Percentiles rank a stretch among this genome's conserved stretches.
phyloP scores from a whole-genome alignment of 2,797 vertebrate species.

The Coccyzus lansbergi region DNA sequence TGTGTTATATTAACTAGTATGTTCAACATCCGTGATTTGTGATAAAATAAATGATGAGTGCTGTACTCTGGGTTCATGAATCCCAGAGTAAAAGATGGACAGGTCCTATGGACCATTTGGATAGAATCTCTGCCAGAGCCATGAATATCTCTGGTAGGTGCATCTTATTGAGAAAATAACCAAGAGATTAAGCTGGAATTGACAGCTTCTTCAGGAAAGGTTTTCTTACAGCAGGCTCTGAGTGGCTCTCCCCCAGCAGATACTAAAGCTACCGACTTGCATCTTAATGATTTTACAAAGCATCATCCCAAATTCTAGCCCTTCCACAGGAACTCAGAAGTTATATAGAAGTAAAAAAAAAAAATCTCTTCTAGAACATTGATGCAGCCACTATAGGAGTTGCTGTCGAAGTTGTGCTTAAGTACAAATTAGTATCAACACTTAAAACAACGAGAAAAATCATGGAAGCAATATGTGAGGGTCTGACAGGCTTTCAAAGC shows the following conservation, averaged over 20 bases:
- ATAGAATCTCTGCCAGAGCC: not conserved
- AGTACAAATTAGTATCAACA: not conserved
- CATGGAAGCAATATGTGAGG: fast-evolving
- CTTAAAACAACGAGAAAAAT: not conserved
- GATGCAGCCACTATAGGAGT: not conserved
- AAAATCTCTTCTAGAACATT: not conserved
- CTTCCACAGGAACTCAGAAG: not conserved
- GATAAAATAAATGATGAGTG: not conserved
- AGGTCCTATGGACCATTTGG: not conserved
- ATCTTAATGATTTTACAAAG: not conserved
- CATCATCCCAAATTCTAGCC: not conserved
- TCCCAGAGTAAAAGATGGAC: not conserved
- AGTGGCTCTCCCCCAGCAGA: not conserved
- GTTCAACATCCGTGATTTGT: not conserved
- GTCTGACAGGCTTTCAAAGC: not conserved
- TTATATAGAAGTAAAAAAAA: not conserved
- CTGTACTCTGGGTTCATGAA: not conserved
- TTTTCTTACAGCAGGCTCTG: not conserved
- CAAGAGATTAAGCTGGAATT: not conserved
- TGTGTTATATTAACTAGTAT: not conserved
- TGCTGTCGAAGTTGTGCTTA: not conserved
- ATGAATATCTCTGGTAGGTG: not conserved
- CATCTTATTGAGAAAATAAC: not conserved
- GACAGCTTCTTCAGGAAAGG: not conserved
- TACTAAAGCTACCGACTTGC: fast-evolving